Evolutionary conservation across 1,140 invertebrate genomes (phyloP).

Genomic region (Drosophila novamexicana): DNA sequence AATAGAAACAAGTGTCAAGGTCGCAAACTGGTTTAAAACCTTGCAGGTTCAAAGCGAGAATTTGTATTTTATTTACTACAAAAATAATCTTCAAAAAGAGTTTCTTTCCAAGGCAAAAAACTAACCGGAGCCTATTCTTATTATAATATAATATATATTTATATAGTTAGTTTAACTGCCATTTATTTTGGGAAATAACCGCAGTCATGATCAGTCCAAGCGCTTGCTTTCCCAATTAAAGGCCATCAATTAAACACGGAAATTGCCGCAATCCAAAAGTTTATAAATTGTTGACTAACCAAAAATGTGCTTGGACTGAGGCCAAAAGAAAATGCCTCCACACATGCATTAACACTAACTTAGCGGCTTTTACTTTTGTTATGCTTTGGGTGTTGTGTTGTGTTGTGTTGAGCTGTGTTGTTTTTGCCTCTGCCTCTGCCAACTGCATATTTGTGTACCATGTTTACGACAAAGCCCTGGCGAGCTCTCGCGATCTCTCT

Average conservation of each 20-base stretch:
- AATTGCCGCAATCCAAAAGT: slow-evolving; percentile 32
- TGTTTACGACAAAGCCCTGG: slow-evolving; percentile 50
- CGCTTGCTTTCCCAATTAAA: slow-evolving; percentile 20
- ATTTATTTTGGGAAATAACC: not conserved
- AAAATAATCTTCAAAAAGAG: too few relatives aligned
- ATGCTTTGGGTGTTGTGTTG: slow-evolving; percentile 40
- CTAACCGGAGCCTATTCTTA: too few relatives aligned
- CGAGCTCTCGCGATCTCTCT: slow-evolving; percentile 4
- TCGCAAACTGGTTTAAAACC: too few relatives aligned
- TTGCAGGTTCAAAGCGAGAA: too few relatives aligned
- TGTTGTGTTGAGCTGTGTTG: slow-evolving; percentile 11
- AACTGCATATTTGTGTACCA: slow-evolving; percentile 74
- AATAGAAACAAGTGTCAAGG: too few relatives aligned
- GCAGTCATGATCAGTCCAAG: not conserved
- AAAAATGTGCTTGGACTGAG: slow-evolving; percentile 28
- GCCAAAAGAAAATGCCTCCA: slow-evolving; percentile 40
- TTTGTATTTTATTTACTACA: too few relatives aligned
- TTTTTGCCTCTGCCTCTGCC: slow-evolving; percentile 32
- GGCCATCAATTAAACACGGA: slow-evolving; percentile 41
- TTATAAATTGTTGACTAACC: slow-evolving; percentile 4
- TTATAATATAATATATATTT: too few relatives aligned
- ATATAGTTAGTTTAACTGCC: too few relatives aligned
- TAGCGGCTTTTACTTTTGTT: slow-evolving; percentile 80
- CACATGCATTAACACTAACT: slow-evolving; percentile 69
- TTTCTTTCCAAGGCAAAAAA: too few relatives aligned